These are phyloP conservation scores for Chromobotia macracanthus DNA, from an alignment of 2,797 vertebrate genomes.

Conservation along the genomic window DNA sequence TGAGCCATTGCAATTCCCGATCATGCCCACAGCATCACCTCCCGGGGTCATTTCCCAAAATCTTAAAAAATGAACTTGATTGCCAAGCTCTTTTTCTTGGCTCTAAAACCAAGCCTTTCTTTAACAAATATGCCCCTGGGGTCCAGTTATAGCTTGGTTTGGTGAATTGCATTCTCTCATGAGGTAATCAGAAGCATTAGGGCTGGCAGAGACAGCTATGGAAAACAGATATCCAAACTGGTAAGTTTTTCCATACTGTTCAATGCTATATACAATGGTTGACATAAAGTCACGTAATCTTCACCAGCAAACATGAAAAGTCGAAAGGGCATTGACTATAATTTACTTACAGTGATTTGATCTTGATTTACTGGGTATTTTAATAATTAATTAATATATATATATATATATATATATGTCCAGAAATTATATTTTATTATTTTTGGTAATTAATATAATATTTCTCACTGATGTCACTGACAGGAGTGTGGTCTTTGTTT, in stretches of 20 bases:
- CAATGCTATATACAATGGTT: constrained; percentile 43
- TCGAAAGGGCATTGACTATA: background rate
- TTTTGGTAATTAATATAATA: background rate
- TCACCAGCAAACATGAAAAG: constrained; percentile 40
- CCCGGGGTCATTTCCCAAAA: constrained; percentile 41
- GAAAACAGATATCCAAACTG: constrained; percentile 60
- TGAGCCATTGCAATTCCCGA: constrained; percentile 18
- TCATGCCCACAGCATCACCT: constrained; percentile 22
- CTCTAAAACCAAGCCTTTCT: constrained; percentile 34
- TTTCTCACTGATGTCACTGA: constrained; percentile 1
- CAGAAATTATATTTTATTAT: background rate
- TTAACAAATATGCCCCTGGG: constrained; percentile 50
- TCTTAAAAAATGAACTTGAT: constrained; percentile 38
- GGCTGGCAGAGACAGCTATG: constrained; percentile 52
- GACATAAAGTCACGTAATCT: constrained; percentile 49
- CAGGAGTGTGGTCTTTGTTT: background rate
- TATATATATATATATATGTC: background rate
- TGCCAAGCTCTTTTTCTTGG: constrained; percentile 56
- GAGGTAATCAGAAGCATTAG: constrained; percentile 56
- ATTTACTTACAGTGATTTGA: constrained; percentile 11
- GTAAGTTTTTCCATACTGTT: constrained; percentile 57
- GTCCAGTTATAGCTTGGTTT: constrained; percentile 56
- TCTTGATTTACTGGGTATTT: constrained; percentile 18
- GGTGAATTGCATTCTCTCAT: constrained; percentile 57
- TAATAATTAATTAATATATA: background rate